Conservation (phyloP, 2,113 vertebrate species). For the Anolis carolinensis region DNA sequence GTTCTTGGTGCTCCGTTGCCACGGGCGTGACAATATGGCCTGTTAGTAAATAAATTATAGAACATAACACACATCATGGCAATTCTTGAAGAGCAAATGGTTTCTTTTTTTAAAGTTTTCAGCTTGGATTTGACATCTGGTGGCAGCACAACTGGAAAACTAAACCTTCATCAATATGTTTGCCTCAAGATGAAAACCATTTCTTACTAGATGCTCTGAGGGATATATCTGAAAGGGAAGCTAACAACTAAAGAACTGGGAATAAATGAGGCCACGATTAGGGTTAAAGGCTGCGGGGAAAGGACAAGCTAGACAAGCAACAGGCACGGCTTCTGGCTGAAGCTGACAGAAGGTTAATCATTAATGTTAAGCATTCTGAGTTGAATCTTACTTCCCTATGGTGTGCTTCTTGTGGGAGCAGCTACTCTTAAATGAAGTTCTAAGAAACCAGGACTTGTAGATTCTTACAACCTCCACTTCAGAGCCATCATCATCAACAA, state of each 20-base stretch:
- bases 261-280: rapidly evolving
- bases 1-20: no score
- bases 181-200: background rate
- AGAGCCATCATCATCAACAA: background rate
- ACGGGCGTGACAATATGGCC: no score
- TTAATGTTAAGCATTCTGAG: slow-evolving; percentile 13
- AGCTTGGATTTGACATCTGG: background rate
- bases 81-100: background rate
- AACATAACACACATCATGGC: background rate
- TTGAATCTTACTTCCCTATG: background rate
- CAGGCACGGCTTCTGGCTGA: background rate
- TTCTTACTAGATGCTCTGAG: rapidly evolving
- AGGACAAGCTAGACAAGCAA: background rate
- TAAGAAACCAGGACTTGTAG: background rate
- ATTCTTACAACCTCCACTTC: background rate
- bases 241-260: background rate
- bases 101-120: background rate
- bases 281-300: background rate
- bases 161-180: background rate
- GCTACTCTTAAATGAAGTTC: background rate
- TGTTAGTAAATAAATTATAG: background rate
- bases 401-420: background rate
- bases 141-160: slow-evolving; percentile 14
- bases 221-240: rapidly evolving
- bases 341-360: slow-evolving; percentile 13